Evolutionary conservation across 2,797 vertebrate species (phyloP), one percentile per base, ranked within the genome.

Genomic region (Xenentodon cancila): DNA sequence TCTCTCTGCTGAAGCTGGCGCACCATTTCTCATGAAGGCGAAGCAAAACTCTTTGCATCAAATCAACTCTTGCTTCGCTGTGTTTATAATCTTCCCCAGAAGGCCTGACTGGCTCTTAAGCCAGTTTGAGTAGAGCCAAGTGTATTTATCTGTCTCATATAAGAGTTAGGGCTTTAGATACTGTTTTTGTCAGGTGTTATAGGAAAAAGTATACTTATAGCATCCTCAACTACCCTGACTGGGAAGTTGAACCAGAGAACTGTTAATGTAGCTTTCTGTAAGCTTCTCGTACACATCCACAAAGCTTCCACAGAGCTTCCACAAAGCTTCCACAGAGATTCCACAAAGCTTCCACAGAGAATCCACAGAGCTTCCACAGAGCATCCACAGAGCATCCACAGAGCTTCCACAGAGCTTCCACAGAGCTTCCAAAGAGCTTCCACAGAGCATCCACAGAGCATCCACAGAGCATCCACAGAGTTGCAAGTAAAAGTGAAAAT

Each of bases 401-500:
- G 30, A 18, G 11, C 20, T 12, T 40, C n/a, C n/a, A n/a, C n/a
- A n/a, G 32, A 48, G 56, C 22, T 20, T 8, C 25, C 25, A 25
- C 25, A 25, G 25, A 18, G 9, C 20, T 12, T 40, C n/a, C n/a
- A n/a, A n/a, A n/a, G 32, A 48, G 56, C 22, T 20, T 8, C 25
- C 25, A 25, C 25, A 25, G 25, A 18, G 9, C 20, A 12, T 40
- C n/a, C n/a, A n/a, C n/a, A n/a, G 32, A 48, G 56, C 22, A 20
- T 8, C 25, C 25, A 25, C 25, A 25, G 25, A 18, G 9, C 20
- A 12, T 40, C n/a, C n/a, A n/a, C n/a, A 59, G 61, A 47, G 59
- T 4, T 60, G n/a, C 51, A 55, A 34, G 19, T 68, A 21, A 53
- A 48, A 53, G 44, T 49, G 11, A 62, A 62, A 43, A 48, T 53